Evolutionary conservation across 2,888 invertebrate species (phyloP), one percentile per base, ranked within the genome.

Genomic region (Noctua comes): DNA sequence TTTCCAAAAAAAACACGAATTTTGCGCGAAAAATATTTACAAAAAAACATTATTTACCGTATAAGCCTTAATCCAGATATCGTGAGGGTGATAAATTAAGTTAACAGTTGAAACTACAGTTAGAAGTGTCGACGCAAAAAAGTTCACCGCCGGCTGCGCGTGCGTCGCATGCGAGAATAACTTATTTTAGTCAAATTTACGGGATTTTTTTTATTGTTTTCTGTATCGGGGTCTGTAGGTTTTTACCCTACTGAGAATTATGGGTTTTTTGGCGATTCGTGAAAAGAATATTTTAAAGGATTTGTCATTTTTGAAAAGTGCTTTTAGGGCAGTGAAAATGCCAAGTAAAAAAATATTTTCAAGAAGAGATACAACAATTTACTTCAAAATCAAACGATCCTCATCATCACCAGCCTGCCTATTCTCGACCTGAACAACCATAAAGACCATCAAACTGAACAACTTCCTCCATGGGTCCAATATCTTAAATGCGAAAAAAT

Each of bases 181-280:
- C n/a, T 75, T 71, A 64, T 76, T 86, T 87, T 87, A 76, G 46
- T 74, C 21, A 87, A 78, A 87, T 82, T 84, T 88, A 87, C 89
- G 89, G 87, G 89, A 87, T 88, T 87, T 87, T 46, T 80, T 84
- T 86, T 87, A 79, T 85, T 79, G 76, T 84, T 59, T 64, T 54
- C 76, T 36, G 40, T 59, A 87, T 79, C 24, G 85, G 76, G 85
- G 85, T 85, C 87, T 85, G 73, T 87, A 79, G 85, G 85, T 76
- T 83, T 74, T 78, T 70, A 76, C 64, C 79, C n/a, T 83, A 57
- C 70, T n/a, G 2, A 51, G 82, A 68, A 71, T 51, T 48, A 68
- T 36, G 18, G 62, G 24, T 18, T 85, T 75, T 85, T 59, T 54
- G n/a, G 27, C 3, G 11, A 13, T 46, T 27, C 83, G 86, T 83